Conservation (phyloP, 2,797 vertebrate species). For the Myoxocephalus aenaeus region DNA sequence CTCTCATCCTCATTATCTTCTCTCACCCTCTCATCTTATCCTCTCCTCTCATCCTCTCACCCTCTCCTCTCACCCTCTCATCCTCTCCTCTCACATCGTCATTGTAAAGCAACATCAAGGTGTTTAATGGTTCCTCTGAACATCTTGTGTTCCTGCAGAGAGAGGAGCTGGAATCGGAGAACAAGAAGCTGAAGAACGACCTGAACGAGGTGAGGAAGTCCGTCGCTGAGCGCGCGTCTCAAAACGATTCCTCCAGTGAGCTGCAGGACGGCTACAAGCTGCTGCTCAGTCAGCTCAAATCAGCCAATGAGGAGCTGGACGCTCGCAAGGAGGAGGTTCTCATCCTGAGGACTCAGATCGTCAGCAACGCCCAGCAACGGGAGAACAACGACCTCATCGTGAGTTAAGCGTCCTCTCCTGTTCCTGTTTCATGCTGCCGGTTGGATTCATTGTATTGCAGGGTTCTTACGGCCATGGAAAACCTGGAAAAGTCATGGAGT, state of each 20-base stretch:
- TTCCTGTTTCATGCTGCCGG: background rate
- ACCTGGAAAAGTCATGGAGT: too few relatives aligned
- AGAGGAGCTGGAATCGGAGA: constrained; percentile 94
- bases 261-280: constrained; percentile 86
- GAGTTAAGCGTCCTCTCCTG: background rate
- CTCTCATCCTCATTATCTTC: too few relatives aligned
- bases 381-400: constrained; percentile 62
- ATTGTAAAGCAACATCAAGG: too few relatives aligned
- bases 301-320: constrained; percentile 93
- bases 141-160: constrained; percentile 79
- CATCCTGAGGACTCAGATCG: constrained; percentile 91
- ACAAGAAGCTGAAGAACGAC: constrained; percentile 96
- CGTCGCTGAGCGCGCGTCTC: constrained; percentile 77
- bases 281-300: constrained; percentile 90
- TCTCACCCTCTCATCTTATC: too few relatives aligned
- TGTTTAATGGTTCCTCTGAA: too few relatives aligned
- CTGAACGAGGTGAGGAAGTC: constrained; percentile 91
- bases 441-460: too few relatives aligned
- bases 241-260: constrained; percentile 77
- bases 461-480: too few relatives aligned
- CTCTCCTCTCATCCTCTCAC: background rate
- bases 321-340: constrained; percentile 97
- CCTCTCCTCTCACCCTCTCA: background rate
- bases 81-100: background rate
- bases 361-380: constrained; percentile 84